A percentile compares a stretch with the other conserved stretches of the same genome.
phyloP scores from a whole-genome alignment of 1,140 invertebrate species.

The Coenobita brevimanus region DNA sequence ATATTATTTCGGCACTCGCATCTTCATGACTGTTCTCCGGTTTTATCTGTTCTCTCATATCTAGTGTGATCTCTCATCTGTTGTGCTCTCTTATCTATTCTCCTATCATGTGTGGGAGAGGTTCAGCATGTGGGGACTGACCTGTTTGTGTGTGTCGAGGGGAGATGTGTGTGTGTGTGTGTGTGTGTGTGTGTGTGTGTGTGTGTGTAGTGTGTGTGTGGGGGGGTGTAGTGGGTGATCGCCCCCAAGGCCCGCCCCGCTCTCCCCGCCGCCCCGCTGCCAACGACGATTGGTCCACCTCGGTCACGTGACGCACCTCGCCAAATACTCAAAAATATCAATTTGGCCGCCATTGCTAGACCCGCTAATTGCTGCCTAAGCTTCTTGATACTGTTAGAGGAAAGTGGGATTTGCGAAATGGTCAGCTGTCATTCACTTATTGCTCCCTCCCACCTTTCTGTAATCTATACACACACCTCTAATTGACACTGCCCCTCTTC shows the following conservation, averaged over 20 bases:
- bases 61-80: too few relatives aligned
- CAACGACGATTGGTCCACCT: constrained; percentile 62
- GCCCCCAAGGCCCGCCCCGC: constrained; percentile 14
- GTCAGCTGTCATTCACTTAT: not conserved
- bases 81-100: too few relatives aligned
- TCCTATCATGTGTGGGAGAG: too few relatives aligned
- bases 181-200: constrained; percentile 30
- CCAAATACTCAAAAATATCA: constrained; percentile 65
- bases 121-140: not conserved
- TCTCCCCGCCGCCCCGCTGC: constrained; percentile 20
- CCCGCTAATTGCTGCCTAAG: constrained; percentile 39
- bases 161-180: not conserved
- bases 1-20: too few relatives aligned
- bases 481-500: too few relatives aligned
- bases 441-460: too few relatives aligned
- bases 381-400: constrained; percentile 15
- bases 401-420: constrained; percentile 11
- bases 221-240: constrained; percentile 22
- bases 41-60: too few relatives aligned
- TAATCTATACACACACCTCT: not conserved
- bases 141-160: not conserved
- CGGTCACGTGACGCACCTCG: constrained; percentile 60
- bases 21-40: too few relatives aligned
- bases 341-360: constrained; percentile 50
- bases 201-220: too few relatives aligned